Evolutionary conservation across 2,797 vertebrate genomes (phyloP).

Genomic region (Scyliorhinus canicula): DNA sequence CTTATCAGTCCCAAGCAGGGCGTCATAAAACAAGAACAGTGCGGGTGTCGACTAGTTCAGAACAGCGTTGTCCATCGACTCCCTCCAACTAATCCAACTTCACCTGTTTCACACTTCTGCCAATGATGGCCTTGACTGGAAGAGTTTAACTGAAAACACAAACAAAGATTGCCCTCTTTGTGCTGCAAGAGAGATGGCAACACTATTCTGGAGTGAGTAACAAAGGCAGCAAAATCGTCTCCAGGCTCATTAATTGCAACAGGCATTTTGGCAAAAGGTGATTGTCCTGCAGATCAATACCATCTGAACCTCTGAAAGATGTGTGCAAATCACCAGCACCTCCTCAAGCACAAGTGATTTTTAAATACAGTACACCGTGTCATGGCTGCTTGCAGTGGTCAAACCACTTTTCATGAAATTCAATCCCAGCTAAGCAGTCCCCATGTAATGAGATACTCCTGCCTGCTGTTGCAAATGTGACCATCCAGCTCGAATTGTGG

Average conservation of each 20-base stretch:
- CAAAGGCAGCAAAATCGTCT: not conserved
- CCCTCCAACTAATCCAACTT: not conserved
- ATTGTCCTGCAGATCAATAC: not conserved
- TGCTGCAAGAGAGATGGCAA: not conserved
- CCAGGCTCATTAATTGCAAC: no score
- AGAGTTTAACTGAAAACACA: not conserved
- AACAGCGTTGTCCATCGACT: not conserved
- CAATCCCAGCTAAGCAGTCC: not conserved
- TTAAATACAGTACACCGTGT: not conserved
- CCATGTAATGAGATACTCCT: no score
- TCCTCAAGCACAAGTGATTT: not conserved
- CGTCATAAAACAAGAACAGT: not conserved
- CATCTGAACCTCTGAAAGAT: not conserved
- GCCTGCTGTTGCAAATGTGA: not conserved
- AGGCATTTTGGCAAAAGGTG: not conserved
- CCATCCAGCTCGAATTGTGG: not conserved
- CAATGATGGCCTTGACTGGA: not conserved
- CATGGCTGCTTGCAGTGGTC: not conserved
- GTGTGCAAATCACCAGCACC: not conserved
- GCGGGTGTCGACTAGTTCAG: not conserved
- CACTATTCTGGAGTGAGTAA: not conserved
- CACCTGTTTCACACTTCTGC: not conserved
- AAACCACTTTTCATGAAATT: conserved; percentile 1
- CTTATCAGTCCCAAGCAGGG: not conserved
- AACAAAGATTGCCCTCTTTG: not conserved